Evolutionary conservation across 2,888 invertebrate genomes (phyloP).

Genomic region (Drosophila imparisetae): DNA sequence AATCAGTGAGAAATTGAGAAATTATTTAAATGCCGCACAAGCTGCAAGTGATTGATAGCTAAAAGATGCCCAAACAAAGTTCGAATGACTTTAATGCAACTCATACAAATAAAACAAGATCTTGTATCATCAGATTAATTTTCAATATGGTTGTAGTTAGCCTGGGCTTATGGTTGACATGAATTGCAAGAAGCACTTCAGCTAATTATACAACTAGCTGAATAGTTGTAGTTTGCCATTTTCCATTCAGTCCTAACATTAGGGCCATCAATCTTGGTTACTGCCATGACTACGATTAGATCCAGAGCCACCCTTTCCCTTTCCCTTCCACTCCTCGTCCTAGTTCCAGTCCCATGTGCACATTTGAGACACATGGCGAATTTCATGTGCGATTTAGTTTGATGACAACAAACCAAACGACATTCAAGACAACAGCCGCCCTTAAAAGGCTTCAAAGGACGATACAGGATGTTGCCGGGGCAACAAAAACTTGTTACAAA

Average conservation of each 20-base stretch:
- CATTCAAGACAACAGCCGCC: conserved; percentile 33
- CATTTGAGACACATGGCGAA: conserved; percentile 44
- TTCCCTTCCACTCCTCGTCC: not conserved
- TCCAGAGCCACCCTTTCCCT: not conserved
- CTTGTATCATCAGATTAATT: conserved; percentile 10
- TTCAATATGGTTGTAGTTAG: not conserved
- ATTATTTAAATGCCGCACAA: conserved; percentile 65
- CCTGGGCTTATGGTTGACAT: conserved; percentile 14
- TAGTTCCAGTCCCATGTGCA: conserved; percentile 2
- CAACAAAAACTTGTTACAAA: conserved; percentile 66
- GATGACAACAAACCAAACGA: conserved; percentile 53
- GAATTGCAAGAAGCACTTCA: conserved; percentile 30
- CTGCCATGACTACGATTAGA: conserved; percentile 39
- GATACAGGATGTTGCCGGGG: conserved; percentile 56
- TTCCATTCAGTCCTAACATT: conserved; percentile 9
- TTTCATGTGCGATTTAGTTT: conserved; percentile 62
- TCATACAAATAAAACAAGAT: not conserved
- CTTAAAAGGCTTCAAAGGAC: conserved; percentile 24
- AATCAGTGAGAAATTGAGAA: conserved; percentile 65
- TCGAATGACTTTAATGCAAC: not conserved
- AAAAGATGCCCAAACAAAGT: conserved; percentile 5
- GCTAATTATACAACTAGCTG: conserved; percentile 42
- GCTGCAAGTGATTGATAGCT: conserved; percentile 39
- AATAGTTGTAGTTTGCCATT: conserved; percentile 26
- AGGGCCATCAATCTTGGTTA: conserved; percentile 57